Evolutionary conservation across 2,888 invertebrate species (phyloP).

Genomic region (Diarsia dahlii): DNA sequence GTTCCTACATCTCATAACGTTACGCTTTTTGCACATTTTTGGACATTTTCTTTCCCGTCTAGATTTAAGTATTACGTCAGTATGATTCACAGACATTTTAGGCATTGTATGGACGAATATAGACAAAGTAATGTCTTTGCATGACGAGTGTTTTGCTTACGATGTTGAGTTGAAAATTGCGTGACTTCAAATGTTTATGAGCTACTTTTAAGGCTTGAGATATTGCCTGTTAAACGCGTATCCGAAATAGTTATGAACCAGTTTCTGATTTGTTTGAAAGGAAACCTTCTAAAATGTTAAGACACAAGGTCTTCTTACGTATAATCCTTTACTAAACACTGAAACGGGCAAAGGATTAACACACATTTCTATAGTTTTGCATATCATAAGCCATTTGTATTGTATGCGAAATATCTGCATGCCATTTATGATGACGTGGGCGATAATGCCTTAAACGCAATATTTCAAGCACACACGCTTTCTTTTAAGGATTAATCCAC

Average conservation of each 20-base stretch:
- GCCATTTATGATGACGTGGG: constrained; percentile 58
- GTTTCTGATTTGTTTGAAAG: constrained; percentile 10
- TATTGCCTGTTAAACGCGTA: constrained; percentile 41
- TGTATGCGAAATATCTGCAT: constrained; percentile 49
- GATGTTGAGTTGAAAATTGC: constrained; percentile 37
- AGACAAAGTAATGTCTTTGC: constrained; percentile 52
- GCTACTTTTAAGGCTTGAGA: constrained; percentile 47
- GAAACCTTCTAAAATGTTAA: constrained; percentile 39
- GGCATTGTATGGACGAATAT: constrained; percentile 48
- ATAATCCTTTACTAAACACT: constrained; percentile 26
- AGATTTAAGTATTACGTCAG: constrained; percentile 70
- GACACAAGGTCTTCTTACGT: constrained; percentile 28
- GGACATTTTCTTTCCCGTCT: constrained; percentile 61
- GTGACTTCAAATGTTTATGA: constrained; percentile 39
- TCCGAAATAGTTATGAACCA: constrained; percentile 11
- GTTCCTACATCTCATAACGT: constrained; percentile 64
- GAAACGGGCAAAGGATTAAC: constrained; percentile 38
- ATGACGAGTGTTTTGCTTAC: constrained; percentile 54
- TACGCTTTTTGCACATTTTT: constrained; percentile 78
- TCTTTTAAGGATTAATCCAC: constrained; percentile 33
- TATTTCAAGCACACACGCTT: constrained; percentile 34
- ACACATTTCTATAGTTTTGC: constrained; percentile 43
- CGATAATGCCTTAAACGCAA: constrained; percentile 44
- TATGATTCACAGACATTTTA: constrained; percentile 77
- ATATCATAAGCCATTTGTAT: constrained; percentile 41